Evolutionary conservation across 2,797 vertebrate species (phyloP).

Genomic region (Vespertilio murinus): DNA sequence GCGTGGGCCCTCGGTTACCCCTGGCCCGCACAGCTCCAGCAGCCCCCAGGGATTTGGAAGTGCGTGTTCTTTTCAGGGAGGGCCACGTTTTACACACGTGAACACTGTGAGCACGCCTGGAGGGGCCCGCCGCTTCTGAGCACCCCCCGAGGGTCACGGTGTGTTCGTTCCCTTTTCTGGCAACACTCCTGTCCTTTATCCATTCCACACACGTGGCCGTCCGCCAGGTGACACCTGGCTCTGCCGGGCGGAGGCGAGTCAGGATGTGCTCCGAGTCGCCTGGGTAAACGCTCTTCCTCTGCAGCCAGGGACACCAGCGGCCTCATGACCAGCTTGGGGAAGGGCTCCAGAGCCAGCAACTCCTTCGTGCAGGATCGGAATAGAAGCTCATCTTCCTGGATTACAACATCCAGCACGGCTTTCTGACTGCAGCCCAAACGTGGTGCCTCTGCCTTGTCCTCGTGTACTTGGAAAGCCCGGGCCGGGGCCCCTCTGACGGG

Average conservation of each 20-base stretch:
- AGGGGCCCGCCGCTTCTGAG: slow-evolving; percentile 79
- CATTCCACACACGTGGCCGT: slow-evolving; percentile 76
- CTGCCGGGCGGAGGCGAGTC: slow-evolving; percentile 76
- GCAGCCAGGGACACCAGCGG: slow-evolving; percentile 61
- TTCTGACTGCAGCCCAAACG: slow-evolving; percentile 76
- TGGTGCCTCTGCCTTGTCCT: background rate
- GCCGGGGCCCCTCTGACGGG: slow-evolving; percentile 45
- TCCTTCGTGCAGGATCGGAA: slow-evolving; percentile 42
- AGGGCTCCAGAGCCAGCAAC: slow-evolving; percentile 63
- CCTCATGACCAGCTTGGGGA: slow-evolving; percentile 44
- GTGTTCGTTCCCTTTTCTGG: slow-evolving; percentile 73
- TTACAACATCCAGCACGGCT: slow-evolving; percentile 73
- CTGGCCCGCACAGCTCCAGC: slow-evolving; percentile 38
- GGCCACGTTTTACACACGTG: slow-evolving; percentile 78
- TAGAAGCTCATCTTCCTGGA: slow-evolving; percentile 68
- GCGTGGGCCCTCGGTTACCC: background rate
- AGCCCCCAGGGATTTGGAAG: slow-evolving; percentile 77
- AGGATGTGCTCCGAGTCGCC: slow-evolving; percentile 79
- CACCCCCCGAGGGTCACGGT: slow-evolving; percentile 58
- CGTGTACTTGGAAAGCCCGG: slow-evolving; percentile 46
- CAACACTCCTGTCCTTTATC: slow-evolving; percentile 74
- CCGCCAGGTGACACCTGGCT: slow-evolving; percentile 74
- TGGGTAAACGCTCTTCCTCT: slow-evolving; percentile 18
- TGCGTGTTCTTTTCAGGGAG: slow-evolving; percentile 78
- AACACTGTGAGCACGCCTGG: slow-evolving; percentile 83